Base-by-base conservation (phyloP, 2,113 vertebrate species). In the Erythrocercus mccallii region DNA sequence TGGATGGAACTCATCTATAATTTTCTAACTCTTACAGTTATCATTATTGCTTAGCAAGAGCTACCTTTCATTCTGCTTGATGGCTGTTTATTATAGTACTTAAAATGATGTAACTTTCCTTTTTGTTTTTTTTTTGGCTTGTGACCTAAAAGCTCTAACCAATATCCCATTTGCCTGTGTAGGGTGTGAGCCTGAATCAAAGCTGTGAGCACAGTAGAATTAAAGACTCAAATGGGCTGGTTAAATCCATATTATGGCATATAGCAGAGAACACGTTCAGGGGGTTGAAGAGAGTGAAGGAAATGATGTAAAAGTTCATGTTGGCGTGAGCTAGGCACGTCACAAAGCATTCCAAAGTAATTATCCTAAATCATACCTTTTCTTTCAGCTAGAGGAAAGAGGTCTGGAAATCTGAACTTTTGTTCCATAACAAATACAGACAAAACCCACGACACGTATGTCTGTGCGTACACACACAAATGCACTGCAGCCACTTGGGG, bases 361-460 rank as follows among this genome's bases (percentile, higher is more conserved):
- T 61, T 27, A 57, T 24, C 10, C 16, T 58, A 58, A 83, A n/a
- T 35, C 19, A 24, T 50, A 3, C 9, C 10, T 45, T 69, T 38
- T 58, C 53, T 62, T 70, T 33, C 19, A 81, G 51, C 35, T 6
- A 35, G 19, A 42, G 8, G 12, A 66, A 24, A 11, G 15, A 50
- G 8, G 53, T 8, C 9, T 73, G 30, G 21, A 66, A 86, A 82
- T n/a, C 19, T 65, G 37, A 73, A 45, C 23, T 66, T 83, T 62
- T 78, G 12, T 78, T 87, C 38, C 6, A 1, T 24, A 66, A 15
- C 35, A 45, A 74, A 61, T 11, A 42, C 20, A 70, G 60, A 37
- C 58, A 51, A 81, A 69, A 30, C 6, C 4, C 17, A 80, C 1
- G 2, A 27, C 4, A 6, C 9, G 15, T 0, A 1, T 23, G 11